Evolutionary conservation across 1,140 invertebrate species (phyloP), one percentile per base, ranked within the genome.

Genomic region (Eueides isabella): DNA sequence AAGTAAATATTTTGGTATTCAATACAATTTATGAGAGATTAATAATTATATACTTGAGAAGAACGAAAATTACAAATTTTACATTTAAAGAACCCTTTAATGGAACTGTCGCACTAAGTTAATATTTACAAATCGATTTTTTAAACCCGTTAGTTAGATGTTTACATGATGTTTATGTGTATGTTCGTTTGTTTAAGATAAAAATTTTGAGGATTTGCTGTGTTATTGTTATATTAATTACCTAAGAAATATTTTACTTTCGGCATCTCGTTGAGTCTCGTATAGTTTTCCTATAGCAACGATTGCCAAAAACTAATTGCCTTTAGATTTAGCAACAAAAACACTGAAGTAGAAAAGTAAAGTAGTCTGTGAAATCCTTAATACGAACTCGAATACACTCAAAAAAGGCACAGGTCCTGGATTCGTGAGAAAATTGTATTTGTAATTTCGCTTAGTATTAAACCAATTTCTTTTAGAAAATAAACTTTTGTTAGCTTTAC

Each of bases 11-110:
- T 38, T 38, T 38, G 14, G 35, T 14, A 38, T 38, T 5, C 5
- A 38, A 38, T n/a, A n/a, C 44, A 69, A 11, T 61, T 69, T 68
- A 69, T 69, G 16, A 16, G 14, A 2, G 14, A 38, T 61, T 2
- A 48, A 35, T 55, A 28, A 55, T 69, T 31, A 33, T 33, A 44
- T 35, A 29, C 33, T 30, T n/a, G 31, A 69, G 31, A 35, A 26
- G 48, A 69, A 69, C n/a, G 23, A 67, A 72, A 76, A 72, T 72
- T 72, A 76, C 55, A 76, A 76, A 76, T 71, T 72, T 67, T 68
- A 67, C 65, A 38, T 76, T 28, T 19, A 55, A 66, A 61, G 38
- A 48, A 38, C 35, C 29, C 38, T 71, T 67, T 55, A 76, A 72
- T 61, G 70, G 48, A 72, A 65, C 55, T 44, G 48, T 48, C 19